Conservation (phyloP, 2,888 invertebrate genomes). For the Alentia gelatinosa region DNA sequence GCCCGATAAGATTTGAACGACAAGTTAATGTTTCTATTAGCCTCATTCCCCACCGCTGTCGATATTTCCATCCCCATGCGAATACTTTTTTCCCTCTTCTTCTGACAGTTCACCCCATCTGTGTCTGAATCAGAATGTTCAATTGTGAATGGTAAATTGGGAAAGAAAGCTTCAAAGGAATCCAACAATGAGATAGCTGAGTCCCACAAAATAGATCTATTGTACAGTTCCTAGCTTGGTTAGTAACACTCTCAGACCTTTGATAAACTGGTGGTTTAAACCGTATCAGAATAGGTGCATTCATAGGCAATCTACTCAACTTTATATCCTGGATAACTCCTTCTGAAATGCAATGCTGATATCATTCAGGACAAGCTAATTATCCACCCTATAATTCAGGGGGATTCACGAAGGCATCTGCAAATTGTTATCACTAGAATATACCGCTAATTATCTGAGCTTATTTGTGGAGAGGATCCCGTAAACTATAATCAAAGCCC, state of each 20-base stretch:
- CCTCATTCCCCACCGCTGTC: neutral
- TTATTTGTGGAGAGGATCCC: neutral
- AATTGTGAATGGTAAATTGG: neutral
- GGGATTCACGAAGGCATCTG: no score
- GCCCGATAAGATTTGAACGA: neutral
- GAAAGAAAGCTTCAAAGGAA: neutral
- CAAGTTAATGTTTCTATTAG: conserved; percentile 33
- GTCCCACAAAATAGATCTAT: neutral
- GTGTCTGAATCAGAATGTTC: neutral
- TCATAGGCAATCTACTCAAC: no score
- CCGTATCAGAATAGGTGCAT: no score
- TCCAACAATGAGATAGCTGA: neutral
- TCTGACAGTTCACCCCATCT: neutral
- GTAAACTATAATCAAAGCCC: neutral
- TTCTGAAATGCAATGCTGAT: no score
- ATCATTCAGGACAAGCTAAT: no score
- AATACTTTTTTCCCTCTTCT: neutral
- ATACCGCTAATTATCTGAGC: neutral
- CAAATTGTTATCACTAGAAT: no score
- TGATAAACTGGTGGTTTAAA: no score
- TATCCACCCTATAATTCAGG: no score
- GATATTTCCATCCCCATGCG: neutral
- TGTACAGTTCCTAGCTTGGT: no score
- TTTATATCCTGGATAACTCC: no score
- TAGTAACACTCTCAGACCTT: no score